Base-by-base conservation (phyloP, 1,140 invertebrate genomes). In the Eulimnadia texana region DNA sequence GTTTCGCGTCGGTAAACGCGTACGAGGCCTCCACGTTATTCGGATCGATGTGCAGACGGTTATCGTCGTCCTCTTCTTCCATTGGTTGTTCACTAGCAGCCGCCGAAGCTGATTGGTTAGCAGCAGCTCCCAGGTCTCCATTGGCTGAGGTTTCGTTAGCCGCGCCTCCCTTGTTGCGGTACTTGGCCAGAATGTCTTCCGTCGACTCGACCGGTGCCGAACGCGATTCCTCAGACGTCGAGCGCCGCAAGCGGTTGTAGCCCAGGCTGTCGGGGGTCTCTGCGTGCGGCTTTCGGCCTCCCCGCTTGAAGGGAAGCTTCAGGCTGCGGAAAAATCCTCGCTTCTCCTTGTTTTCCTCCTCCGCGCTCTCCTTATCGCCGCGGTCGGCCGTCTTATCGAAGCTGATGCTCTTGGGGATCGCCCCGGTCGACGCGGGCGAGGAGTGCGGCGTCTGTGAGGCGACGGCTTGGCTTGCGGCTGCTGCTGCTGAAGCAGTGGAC, bases 141-240 rank as follows among this genome's bases (percentile, higher is more conserved):
- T n/a, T n/a, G n/a, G n/a, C n/a, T n/a, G n/a, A n/a, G n/a, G n/a
- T n/a, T n/a, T n/a, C n/a, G n/a, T n/a, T n/a, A n/a, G n/a, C n/a
- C n/a, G n/a, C n/a, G n/a, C n/a, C n/a, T n/a, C 33, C 16, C 74
- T 93, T 92, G 53, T 86, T 82, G 16, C 93, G 78, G 72, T 98
- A 98, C 70, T 96, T 97, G 24, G 89, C 92, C 65, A 98, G 78
- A 68, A 98, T 97, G 69, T 96, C 93, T 70, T 97, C 93, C 13
- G 86, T 83, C 47, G 81, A 82, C 72, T 91, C 89, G 80, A 51
- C 42, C 16, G 60, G 49, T 20, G 28, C 13, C 1, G 58, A 25
- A 1, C 50, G 58, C 3, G 56, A 25, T 19, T 63, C 62, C 42
- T 63, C 62, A 6, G 62, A 63, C 13, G 55, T 33, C 2, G 62